Evolutionary conservation across 2,888 invertebrate species (phyloP).

Genomic region (Macrosoma leucophasiata): DNA sequence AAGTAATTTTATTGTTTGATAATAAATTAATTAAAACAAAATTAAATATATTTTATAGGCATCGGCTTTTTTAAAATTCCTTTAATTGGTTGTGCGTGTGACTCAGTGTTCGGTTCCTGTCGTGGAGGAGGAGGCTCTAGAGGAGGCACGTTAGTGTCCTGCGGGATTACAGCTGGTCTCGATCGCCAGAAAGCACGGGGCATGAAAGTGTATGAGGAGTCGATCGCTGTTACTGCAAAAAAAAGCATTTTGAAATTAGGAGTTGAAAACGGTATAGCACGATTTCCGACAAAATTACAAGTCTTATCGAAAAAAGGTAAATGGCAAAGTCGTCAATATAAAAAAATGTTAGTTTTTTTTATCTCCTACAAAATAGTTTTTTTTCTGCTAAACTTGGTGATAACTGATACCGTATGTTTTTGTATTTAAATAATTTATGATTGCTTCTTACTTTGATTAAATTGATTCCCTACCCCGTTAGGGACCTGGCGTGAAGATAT

Average conservation of each 20-base stretch:
- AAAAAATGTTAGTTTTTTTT: no score
- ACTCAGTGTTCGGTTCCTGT: slow-evolving; percentile 34
- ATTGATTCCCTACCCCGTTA: no score
- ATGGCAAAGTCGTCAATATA: no score
- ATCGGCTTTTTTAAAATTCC: slow-evolving; percentile 68
- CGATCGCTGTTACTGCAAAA: slow-evolving; percentile 49
- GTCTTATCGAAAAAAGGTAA: no score
- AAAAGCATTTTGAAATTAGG: slow-evolving; percentile 3
- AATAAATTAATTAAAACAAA: slow-evolving; percentile 1
- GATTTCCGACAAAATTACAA: no score
- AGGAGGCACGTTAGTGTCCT: slow-evolving; percentile 34
- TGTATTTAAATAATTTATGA: no score
- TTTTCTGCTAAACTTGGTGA: no score
- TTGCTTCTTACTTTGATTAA: no score
- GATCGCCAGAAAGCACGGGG: slow-evolving; percentile 46
- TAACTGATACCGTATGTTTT: no score
- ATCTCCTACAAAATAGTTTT: no score
- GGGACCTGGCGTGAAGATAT: no score
- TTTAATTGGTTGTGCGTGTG: slow-evolving; percentile 39
- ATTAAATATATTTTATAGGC: slow-evolving; percentile 64
- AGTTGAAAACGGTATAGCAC: no score
- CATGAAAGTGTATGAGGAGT: slow-evolving; percentile 54
- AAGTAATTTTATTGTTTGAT: slow-evolving; percentile 1
- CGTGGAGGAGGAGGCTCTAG: slow-evolving; percentile 43
- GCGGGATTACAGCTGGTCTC: slow-evolving; percentile 32